Conservation (phyloP, 2,113 vertebrate species). For the Plectropomus leopardus region DNA sequence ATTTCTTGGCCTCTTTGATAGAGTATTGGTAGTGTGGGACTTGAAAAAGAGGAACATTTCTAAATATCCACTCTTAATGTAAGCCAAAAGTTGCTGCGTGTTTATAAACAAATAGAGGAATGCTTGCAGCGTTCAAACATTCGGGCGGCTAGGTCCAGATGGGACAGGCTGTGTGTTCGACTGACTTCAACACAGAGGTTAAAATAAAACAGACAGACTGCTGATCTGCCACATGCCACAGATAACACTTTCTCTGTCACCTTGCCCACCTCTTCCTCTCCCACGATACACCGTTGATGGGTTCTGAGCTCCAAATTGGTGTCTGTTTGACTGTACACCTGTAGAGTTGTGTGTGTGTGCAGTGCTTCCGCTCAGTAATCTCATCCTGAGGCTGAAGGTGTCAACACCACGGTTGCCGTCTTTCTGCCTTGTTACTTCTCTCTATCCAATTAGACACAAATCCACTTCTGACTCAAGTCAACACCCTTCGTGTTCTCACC, state of each 20-base stretch:
- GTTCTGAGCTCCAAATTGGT: not conserved
- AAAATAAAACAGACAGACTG: constrained; percentile 16
- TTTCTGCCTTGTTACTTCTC: constrained; percentile 21
- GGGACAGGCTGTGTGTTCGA: constrained; percentile 3
- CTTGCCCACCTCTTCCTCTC: not conserved
- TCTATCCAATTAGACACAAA: constrained; percentile 55
- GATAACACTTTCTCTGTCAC: constrained; percentile 1
- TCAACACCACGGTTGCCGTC: constrained; percentile 31
- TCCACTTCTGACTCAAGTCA: constrained; percentile 27
- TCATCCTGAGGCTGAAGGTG: constrained; percentile 25
- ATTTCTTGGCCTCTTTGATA: not conserved
- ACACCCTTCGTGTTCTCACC: constrained; percentile 23
- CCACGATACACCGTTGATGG: not conserved
- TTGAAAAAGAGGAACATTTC: not conserved
- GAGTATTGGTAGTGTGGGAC: not conserved
- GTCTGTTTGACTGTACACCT: not conserved
- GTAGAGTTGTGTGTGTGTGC: not conserved
- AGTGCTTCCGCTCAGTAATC: not conserved
- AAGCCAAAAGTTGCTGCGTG: constrained; percentile 17
- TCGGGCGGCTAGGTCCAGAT: not conserved
- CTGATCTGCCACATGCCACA: not conserved
- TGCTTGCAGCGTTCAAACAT: not conserved
- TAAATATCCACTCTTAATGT: not conserved
- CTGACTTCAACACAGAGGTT: not conserved
- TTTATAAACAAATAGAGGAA: constrained; percentile 28